Evolutionary conservation across 1,140 invertebrate genomes (phyloP), one percentile per base, ranked within the genome.

Genomic region (Euborellia annulipes): DNA sequence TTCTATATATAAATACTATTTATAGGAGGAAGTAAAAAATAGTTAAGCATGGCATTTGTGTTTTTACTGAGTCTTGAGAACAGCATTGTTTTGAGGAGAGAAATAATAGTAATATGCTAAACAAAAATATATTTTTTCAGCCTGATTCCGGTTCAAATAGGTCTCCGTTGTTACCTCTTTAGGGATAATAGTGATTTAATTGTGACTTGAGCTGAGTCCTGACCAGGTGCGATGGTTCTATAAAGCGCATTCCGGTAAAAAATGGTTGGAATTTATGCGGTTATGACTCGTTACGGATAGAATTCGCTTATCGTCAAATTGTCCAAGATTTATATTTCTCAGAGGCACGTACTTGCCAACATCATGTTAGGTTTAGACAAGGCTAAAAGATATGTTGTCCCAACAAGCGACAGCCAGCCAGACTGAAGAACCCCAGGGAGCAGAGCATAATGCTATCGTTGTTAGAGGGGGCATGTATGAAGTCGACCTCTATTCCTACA

Each of bases 171-270:
- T 27, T 11, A 6, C 23, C 23, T 6, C 23, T 27, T 11, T 27
- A n/a, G 23, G 23, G 23, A 27, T 27, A 27, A 27, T 27, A 27
- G 23, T 27, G 23, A 48, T 22, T 13, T 23, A n/a, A 32, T 48
- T 40, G 66, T 69, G 1, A 61, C 66, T 37, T n/a, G 61, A 66
- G 42, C 58, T 81, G 17, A 58, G 56, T 16, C 69, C 73, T 3
- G 71, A 76, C 51, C 68, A 78, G 60, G 63, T 79, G 32, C 61
- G 78, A 46, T 82, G 79, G 79, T 78, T 82, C 59, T 79, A 79
- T 54, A 78, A 75, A 59, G 63, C 69, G 34, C 67, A 72, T 34
- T 64, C 65, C 11, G 70, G 75, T 51, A 78, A 79, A 58, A 68
- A 71, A 54, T 83, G 79, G 79, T 66, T 65, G 14, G 70, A 78